phyloP scores from a whole-genome alignment of 2,113 vertebrate species.

The Lamprotornis superbus region DNA sequence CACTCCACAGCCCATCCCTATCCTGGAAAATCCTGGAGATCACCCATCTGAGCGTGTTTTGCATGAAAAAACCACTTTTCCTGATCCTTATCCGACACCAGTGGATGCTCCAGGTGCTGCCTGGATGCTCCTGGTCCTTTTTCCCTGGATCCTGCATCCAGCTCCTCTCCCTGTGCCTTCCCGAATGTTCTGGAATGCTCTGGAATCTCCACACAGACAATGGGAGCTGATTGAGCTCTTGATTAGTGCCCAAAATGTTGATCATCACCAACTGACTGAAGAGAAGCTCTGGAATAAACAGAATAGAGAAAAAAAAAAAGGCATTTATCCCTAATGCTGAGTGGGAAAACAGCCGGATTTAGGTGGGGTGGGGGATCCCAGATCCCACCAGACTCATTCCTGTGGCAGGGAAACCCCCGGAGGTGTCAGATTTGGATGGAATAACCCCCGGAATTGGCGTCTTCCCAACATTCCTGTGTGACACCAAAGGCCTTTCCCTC shows the following conservation, averaged over 20 bases:
- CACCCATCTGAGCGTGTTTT: too few relatives aligned
- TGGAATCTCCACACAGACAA: neutral
- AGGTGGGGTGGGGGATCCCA: neutral
- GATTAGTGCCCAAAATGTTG: neutral
- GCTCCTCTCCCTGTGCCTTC: neutral
- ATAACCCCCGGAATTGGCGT: accelerated
- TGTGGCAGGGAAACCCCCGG: accelerated
- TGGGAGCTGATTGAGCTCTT: neutral
- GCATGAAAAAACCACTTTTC: accelerated
- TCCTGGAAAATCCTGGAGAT: neutral
- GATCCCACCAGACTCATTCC: neutral
- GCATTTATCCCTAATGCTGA: neutral
- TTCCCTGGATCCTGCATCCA: accelerated
- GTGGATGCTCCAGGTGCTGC: accelerated
- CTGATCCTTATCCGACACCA: accelerated
- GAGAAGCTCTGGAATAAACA: neutral
- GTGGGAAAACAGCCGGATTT: accelerated
- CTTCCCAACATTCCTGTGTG: accelerated
- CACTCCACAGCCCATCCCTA: neutral
- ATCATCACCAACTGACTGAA: neutral
- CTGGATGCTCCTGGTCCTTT: neutral
- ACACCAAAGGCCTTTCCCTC: neutral
- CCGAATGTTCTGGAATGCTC: neutral
- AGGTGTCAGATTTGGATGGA: neutral
- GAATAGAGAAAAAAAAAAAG: neutral